Base-by-base conservation (phyloP, 2,888 invertebrate genomes). In the Aromia moschata region DNA sequence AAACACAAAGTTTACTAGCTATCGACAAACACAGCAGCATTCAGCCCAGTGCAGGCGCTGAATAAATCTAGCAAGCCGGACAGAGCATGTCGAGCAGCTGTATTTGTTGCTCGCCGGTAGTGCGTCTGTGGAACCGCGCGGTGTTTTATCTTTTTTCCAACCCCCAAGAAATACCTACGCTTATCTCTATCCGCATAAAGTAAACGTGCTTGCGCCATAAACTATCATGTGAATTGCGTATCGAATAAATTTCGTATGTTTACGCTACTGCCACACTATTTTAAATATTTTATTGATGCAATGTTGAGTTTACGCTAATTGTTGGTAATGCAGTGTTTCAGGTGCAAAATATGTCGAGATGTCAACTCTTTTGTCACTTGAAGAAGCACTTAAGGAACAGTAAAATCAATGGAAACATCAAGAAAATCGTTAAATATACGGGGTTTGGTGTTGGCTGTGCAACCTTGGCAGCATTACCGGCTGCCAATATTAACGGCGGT, bases 11-110 rank as follows among this genome's bases (percentile, higher is more conserved):
- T 63, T 64, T 63, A 62, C 63, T 36, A 65, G 47, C 58, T 49
- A 58, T 55, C 56, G 56, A 64, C 65, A 60, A 70, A 67, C 71
- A 71, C 70, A 70, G 60, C 70, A 70, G 67, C 75, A 75, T 75
- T 73, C 75, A 75, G 72, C 70, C 73, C 72, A 71, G 64, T 55
- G 58, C 69, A 69, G 73, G 73, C 70, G 73, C 74, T 73, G 73
- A 74, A 75, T 74, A 71, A 67, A 64, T 60, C 65, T 60, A 49
- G 40, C 36, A 15, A 30, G 52, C 31, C 33, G 45, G 57, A 65
- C n/a, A 62, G 62, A 61, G 62, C 64, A 46, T 43, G 25, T 43
- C 12, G 60, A 54, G 47, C 60, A 55, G 58, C 61, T 56, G 60
- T 40, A 45, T 15, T 57, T 5, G 25, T 14, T 38, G 5, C 30